Base-by-base conservation (phyloP, 2,888 invertebrate species). In the Cyclophora punctaria region DNA sequence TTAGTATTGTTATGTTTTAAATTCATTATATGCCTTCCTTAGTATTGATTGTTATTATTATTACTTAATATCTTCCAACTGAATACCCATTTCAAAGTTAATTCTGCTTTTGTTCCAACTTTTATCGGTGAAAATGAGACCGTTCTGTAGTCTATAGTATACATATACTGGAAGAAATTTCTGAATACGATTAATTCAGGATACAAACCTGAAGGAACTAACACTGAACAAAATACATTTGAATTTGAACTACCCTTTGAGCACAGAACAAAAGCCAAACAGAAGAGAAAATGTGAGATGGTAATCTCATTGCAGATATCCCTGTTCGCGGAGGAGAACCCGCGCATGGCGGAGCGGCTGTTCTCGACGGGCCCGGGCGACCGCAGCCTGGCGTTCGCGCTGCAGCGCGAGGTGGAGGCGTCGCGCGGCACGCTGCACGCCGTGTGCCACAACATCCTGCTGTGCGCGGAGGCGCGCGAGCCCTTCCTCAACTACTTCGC, bases 251-350 rank as follows among this genome's bases (percentile, higher is more conserved):
- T 20, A 20, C 20, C 20, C 20, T 20, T 20, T 1, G 20, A 20
- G 20, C 20, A 20, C n/a, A 4, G 42, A 7, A 41, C 41, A 5
- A 41, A 41, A 41, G 3, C 3, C 41, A 41, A 3, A 7, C 7
- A 41, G 7, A 41, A 45, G 20, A 20, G 20, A 20, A 20, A 20
- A 20, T 20, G 20, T 20, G 20, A 20, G 47, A 48, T 42, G 47
- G 35, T 44, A 20, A 41, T 34, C n/a, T 6, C 1, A 34, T 20
- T 43, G 6, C 69, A 88, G 87, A 80, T 86, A 67, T 98, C 98
- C 0, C 91, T 98, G 2, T 97, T 98, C 78, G 96, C 96, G 41
- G 98, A 98, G 73, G 98, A 98, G 77, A 95, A 96, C 75, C 95
- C 95, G 0, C 93, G 95, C 60, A 92, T 97, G n/a, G 96, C 95